Base-by-base conservation (phyloP, 2,113 vertebrate species). In the Pomatostomus ruficeps region DNA sequence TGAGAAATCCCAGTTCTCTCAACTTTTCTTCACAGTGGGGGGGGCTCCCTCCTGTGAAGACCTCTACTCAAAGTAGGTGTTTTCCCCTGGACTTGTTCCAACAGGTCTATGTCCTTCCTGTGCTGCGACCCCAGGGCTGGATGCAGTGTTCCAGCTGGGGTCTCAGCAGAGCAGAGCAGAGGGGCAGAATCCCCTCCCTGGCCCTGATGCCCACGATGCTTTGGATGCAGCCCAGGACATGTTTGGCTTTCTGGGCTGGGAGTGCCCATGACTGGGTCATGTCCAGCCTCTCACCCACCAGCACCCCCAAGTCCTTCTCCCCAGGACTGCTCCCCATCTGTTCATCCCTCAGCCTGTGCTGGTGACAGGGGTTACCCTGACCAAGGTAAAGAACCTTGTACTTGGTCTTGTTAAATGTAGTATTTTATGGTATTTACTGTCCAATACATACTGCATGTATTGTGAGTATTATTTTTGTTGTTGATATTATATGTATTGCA, bases 301-400 rank as follows among this genome's bases (percentile, higher is more conserved):
- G n/a, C 38, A n/a, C 12, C n/a, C 36, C 29, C 29, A 62, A 14
- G 4, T 1, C 40, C 23, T 61, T 33, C 46, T 28, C 7, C 3
- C 0, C 9, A 62, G 38, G 38, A 38, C 48, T 54, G 33, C 9
- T 35, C 11, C 25, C 0, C 0, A 16, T 13, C 33, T 45, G 12
- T 4, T 24, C 19, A 19, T 24, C 6, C 4, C 18, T 6, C 12
- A 52, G 26, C 3, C 63, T 51, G 18, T 15, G 12, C 2, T 61
- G 12, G 12, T 28, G 2, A 1, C 21, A 23, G 38, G 5, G 1
- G 14, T 15, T 43, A 10, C 4, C 6, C 22, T 0, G 0, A 23
- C 14, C 6, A 1, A 59, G 26, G 5, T 19, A 20, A 12, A 59
- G 45, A 14, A 52, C 5, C 19, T 45, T 36, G 23, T 3, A 33